Base-by-base conservation (phyloP, 2,113 vertebrate genomes). In the Oreochromis tanganicae region DNA sequence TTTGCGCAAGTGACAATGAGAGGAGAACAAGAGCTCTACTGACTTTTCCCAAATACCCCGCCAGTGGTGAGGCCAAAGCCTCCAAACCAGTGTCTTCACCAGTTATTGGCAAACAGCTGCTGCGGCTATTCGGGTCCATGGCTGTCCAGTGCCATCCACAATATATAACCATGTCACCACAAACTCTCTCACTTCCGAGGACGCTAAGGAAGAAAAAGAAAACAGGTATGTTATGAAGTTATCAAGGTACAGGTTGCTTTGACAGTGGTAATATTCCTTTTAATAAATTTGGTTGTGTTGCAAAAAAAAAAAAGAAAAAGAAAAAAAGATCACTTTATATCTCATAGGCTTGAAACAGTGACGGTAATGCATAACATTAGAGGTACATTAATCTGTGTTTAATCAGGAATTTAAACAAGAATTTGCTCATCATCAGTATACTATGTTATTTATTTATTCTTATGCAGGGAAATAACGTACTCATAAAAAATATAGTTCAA, bases 21-120 rank as follows among this genome's bases (percentile, higher is more conserved):
- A 96, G 97, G 97, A 94, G 93, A 93, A 87, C 96, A 93, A 46
- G 95, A 97, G 97, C 95, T 97, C 96, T 97, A 99, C 98, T 99
- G 97, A 99, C 98, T 99, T 99, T 99, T 98, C 98, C 98, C 98
- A 98, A 98, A 98, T 97, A 99, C 97, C 98, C 98, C 97, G 94
- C 97, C 97, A 97, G 95, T 83, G 97, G 97, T 95, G 97, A 97
- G 97, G 97, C 96, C 95, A 97, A 96, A 96, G 96, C 95, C 97
- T 97, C 97, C 97, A 97, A 96, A 98, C 96, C 97, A 97, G 97
- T 96, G 95, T 97, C 97, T 97, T 97, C 97, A 97, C 97, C 97
- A 97, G 97, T 96, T 98, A 99, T 95, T 96, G 97, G 97, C 95
- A 97, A 97, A 97, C 97, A 95, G 97, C 97, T 96, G 97, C 95